A percentile compares a stretch with the other conserved stretches of the same genome.
Evolutionary conservation across 2,797 vertebrate species (phyloP).

Genomic region (Leucoraja ocellata): DNA sequence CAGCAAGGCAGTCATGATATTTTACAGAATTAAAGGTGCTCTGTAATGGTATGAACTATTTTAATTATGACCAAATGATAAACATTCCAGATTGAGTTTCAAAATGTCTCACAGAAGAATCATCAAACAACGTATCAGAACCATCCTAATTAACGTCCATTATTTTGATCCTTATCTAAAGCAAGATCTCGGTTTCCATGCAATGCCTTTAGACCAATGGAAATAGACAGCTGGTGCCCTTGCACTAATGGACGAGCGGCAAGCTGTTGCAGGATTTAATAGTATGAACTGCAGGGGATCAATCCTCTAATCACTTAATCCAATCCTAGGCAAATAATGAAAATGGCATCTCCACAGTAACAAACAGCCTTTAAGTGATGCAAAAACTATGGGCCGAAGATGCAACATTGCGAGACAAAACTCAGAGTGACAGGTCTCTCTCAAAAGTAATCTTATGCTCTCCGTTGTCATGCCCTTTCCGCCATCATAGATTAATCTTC

Average conservation of each 20-base stretch:
- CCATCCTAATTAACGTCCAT: not conserved
- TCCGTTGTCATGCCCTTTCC: not conserved
- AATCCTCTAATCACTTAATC: conserved; percentile 27
- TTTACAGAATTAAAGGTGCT: not conserved
- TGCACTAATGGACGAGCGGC: conserved; percentile 1
- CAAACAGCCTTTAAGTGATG: not conserved
- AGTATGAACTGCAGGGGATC: not conserved
- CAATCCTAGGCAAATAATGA: conserved; percentile 33
- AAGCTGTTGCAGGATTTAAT: conserved; percentile 35
- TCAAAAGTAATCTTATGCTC: not conserved
- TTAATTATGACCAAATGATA: not conserved
- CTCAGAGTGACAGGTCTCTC: conserved; percentile 9
- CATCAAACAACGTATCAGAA: not conserved
- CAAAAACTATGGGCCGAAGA: conserved; percentile 12
- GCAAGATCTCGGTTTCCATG: not conserved
- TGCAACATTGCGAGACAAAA: conserved; percentile 9
- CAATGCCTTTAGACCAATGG: not conserved
- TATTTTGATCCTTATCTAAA: not conserved
- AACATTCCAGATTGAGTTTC: not conserved
- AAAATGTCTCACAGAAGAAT: not conserved
- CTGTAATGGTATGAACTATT: no score
- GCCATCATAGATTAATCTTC: not conserved
- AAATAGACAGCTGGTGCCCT: not conserved
- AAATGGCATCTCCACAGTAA: conserved; percentile 24
- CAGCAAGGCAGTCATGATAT: not conserved